phyloP scores from a whole-genome alignment of 1,140 invertebrate species.

The Caenorhabditis briggsae region DNA sequence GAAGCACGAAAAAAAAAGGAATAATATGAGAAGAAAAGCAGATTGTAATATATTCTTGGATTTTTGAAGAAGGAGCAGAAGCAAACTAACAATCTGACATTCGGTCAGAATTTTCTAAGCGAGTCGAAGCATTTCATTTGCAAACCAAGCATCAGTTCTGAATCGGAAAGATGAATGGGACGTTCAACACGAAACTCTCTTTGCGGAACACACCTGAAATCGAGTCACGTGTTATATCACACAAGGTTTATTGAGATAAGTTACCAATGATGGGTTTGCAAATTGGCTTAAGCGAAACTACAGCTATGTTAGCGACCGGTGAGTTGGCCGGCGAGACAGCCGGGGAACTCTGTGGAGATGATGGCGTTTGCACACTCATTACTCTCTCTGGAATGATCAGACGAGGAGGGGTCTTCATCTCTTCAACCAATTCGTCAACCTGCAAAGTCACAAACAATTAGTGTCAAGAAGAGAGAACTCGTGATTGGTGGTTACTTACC shows the following conservation, averaged over 20 bases:
- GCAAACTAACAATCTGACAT: conserved; percentile 15
- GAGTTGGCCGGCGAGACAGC: background rate
- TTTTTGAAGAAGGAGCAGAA: background rate
- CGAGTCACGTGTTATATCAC: background rate
- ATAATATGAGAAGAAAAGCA: background rate
- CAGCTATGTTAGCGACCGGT: background rate
- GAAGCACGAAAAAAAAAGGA: background rate
- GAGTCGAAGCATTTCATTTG: background rate
- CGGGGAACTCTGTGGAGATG: background rate
- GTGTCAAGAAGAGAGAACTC: background rate
- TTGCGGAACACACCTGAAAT: conserved; percentile 45
- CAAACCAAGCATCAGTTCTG: conserved; percentile 26
- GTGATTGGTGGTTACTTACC: background rate
- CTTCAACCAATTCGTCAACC: conserved; percentile 24
- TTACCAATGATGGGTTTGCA: conserved; percentile 32
- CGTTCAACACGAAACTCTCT: conserved; percentile 39
- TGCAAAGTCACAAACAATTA: background rate
- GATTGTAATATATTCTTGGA: background rate
- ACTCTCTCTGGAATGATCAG: conserved; percentile 31
- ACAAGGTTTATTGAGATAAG: no score
- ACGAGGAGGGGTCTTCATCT: background rate
- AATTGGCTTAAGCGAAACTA: conserved; percentile 45
- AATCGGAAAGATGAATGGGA: conserved; percentile 34
- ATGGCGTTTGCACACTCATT: background rate
- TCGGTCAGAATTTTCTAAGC: background rate